Percentiles rank a stretch among this genome's conserved stretches.
phyloP scores from a whole-genome alignment of 2,113 vertebrate species.

The Eudorcas thomsonii region DNA sequence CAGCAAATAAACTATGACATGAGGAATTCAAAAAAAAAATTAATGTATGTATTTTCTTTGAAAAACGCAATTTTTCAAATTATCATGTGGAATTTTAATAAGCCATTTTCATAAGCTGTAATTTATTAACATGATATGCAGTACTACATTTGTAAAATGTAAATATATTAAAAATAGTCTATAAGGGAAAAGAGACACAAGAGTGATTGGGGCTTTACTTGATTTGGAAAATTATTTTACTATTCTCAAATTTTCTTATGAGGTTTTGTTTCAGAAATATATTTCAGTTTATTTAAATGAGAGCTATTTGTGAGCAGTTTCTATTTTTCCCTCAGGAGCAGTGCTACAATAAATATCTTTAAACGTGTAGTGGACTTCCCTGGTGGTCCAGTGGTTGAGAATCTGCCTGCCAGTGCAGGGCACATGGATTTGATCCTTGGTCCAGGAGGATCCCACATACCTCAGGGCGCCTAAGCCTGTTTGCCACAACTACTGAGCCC shows the following conservation, averaged over 20 bases:
- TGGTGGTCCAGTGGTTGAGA: neutral
- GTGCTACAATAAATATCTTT: neutral
- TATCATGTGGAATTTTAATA: constrained; percentile 4
- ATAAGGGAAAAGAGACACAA: neutral
- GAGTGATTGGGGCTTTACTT: neutral
- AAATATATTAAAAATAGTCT: neutral
- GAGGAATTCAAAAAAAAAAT: constrained; percentile 7
- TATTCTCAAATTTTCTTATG: neutral
- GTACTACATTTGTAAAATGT: neutral
- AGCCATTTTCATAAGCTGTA: neutral
- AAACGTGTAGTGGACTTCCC: neutral
- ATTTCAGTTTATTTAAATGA: neutral
- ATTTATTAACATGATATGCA: neutral
- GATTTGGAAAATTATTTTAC: constrained; percentile 26
- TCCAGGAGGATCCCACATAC: neutral
- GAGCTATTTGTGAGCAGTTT: neutral
- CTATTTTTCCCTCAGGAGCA: neutral
- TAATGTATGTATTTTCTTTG: neutral
- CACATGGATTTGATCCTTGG: neutral
- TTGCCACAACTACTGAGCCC: neutral
- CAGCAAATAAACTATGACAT: neutral
- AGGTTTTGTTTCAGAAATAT: neutral
- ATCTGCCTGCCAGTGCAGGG: neutral
- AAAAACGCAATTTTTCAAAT: neutral
- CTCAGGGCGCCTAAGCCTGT: neutral